Evolutionary conservation across 2,113 vertebrate species (phyloP), one percentile per base, ranked within the genome.

Genomic region (Nycticorax nycticorax): DNA sequence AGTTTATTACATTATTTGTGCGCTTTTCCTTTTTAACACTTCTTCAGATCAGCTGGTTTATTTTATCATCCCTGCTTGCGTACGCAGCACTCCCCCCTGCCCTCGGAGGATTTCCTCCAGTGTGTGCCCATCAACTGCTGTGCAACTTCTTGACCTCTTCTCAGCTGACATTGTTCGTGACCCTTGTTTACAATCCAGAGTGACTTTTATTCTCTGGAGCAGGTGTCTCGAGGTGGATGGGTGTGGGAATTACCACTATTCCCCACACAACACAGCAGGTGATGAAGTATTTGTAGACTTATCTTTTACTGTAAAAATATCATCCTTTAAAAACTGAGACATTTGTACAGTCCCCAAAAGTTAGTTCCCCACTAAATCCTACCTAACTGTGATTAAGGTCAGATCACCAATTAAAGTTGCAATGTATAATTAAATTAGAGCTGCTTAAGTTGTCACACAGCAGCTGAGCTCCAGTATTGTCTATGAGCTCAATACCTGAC

Each of bases 31-130:
- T 79, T 82, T 75, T 48, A 87, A 80, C 39, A 67, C 19, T 55
- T 90, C 23, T 76, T 89, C 35, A 55, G 47, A 85, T 85, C 82
- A 92, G 78, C n/a, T 74, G 47, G 43, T 59, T 85, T 85, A 69
- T 85, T 93, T 89, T 69, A 88, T 55, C 12, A 1, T 78, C 76
- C 19, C 50, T 55, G 14, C 4, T 64, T 53, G 43, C n/a, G 9
- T 37, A 78, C 37, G 24, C 64, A 85, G 75, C 47, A 75, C 11
- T 53, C 3, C 39, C 37, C 57, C 17, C 32, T 12, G 6, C 59
- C 72, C 88, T 80, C 72, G 43, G 79, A 93, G 72, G 77, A 63
- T 48, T 94, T 72, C 30, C n/a, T 60, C 39, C 62, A 47, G 22
- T 1, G 1, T 53, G 71, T 8, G 23, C n/a, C 71, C 52, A 67